These are phyloP conservation scores for Brachionus sp. DNA, from an alignment of 1,140 invertebrate species.

Conservation along the genomic window DNA sequence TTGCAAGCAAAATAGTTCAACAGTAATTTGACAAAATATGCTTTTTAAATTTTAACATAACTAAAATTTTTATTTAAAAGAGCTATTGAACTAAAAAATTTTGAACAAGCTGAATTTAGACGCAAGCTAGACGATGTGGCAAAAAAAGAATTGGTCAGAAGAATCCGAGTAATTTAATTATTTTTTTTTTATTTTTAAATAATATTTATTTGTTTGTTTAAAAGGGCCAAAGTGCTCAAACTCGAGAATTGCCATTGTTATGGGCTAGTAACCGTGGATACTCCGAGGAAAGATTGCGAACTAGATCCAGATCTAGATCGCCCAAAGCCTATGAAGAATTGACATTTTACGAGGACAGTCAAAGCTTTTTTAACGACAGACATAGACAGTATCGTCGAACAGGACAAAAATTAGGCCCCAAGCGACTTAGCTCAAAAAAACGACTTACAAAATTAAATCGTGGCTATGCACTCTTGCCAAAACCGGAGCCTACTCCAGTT, in stretches of 20 bases:
- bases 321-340: not conserved
- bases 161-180: conserved; percentile 53
- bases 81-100: conserved; percentile 54
- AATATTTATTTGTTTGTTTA: not conserved
- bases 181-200: not conserved
- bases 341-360: not conserved
- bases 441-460: not conserved
- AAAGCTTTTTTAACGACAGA: not conserved
- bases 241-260: not conserved
- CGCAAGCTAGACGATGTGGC: conserved; percentile 57
- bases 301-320: not conserved
- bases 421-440: not conserved
- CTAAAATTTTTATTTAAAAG: not conserved
- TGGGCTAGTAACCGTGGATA: not conserved
- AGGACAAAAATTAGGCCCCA: not conserved
- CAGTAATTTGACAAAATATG: not conserved
- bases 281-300: not conserved
- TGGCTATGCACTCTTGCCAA: not conserved
- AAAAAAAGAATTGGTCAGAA: conserved; percentile 56
- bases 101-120: conserved; percentile 54
- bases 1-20: conserved; percentile 41
- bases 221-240: conserved; percentile 17
- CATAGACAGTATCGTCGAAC: conserved; percentile 1
- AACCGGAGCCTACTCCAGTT: not conserved
- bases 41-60: not conserved